Conservation (phyloP, 2,888 invertebrate genomes). For the Argynnis bischoffii region DNA sequence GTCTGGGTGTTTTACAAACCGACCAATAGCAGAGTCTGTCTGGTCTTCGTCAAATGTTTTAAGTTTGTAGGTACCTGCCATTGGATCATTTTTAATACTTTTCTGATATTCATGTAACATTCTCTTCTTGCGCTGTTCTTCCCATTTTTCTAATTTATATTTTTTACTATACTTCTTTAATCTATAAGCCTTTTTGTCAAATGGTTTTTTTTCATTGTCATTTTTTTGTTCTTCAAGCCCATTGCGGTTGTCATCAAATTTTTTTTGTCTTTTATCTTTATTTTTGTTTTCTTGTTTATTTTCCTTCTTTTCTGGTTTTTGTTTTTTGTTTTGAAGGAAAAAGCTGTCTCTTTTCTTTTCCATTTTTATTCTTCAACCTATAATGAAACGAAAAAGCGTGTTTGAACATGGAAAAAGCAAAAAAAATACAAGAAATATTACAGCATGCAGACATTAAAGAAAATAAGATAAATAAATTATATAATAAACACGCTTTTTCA, state of each 20-base stretch:
- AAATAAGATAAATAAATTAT: constrained; percentile 39
- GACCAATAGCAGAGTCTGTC: constrained; percentile 57
- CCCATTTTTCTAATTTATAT: constrained; percentile 86
- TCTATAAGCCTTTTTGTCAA: constrained; percentile 86
- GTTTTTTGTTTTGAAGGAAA: constrained; percentile 60
- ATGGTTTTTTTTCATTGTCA: constrained; percentile 76
- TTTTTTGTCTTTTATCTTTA: constrained; percentile 53
- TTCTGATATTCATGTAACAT: constrained; percentile 82
- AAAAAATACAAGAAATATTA: constrained; percentile 27
- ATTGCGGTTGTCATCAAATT: constrained; percentile 57
- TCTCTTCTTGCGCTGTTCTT: constrained; percentile 83
- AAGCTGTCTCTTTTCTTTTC: constrained; percentile 65
- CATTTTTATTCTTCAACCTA: constrained; percentile 69
- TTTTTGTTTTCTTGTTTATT: constrained; percentile 34
- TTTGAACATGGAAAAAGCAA: constrained; percentile 56
- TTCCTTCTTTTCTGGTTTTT: constrained; percentile 38
- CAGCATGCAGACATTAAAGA: constrained; percentile 39
- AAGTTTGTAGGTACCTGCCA: constrained; percentile 69
- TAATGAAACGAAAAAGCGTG: constrained; percentile 79
- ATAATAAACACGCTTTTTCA: constrained; percentile 68
- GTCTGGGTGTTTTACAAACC: constrained; percentile 73
- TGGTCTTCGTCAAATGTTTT: constrained; percentile 76
- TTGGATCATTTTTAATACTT: constrained; percentile 75
- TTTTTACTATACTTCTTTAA: constrained; percentile 87
- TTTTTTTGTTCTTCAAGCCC: constrained; percentile 36